Conservation (phyloP, 37 sponge, comb jelly and placozoan genomes). For the Theonella swinhoei region DNA sequence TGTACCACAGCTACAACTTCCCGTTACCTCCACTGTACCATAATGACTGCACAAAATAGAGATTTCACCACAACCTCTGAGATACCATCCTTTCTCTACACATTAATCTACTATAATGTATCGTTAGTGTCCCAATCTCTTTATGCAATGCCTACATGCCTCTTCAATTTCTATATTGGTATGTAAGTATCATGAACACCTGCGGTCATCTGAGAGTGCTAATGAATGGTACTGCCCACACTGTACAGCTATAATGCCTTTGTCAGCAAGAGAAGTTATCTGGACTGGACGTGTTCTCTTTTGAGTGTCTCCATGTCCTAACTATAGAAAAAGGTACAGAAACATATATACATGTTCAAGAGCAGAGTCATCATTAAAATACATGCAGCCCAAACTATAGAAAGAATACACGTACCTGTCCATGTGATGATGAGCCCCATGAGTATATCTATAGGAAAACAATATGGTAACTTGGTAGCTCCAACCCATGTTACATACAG, state of each 20-base stretch:
- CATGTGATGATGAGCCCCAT: conserved; percentile 75
- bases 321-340: conserved; percentile 22
- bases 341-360: neutral
- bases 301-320: conserved; percentile 80
- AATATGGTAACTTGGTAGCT: neutral
- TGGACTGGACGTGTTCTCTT: conserved; percentile 73
- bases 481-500: neutral
- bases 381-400: too few species aligned
- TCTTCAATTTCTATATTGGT: neutral
- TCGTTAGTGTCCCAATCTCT: too few species aligned
- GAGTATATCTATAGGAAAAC: conserved; percentile 50
- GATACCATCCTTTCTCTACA: too few species aligned
- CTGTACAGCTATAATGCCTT: conserved; percentile 51
- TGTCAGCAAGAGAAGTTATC: conserved; percentile 65
- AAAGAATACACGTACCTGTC: conserved; percentile 83
- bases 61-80: too few species aligned
- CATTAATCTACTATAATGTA: too few species aligned
- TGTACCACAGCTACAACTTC: too few species aligned
- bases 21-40: too few species aligned
- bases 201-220: conserved; percentile 72
- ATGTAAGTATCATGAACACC: conserved; percentile 47
- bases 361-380: neutral
- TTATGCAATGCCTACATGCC: neutral
- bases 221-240: conserved; percentile 88
- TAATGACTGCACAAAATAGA: too few species aligned